These are phyloP conservation scores for Parochlus steinenii DNA, from an alignment of 2,888 invertebrate genomes.

Conservation along the genomic window DNA sequence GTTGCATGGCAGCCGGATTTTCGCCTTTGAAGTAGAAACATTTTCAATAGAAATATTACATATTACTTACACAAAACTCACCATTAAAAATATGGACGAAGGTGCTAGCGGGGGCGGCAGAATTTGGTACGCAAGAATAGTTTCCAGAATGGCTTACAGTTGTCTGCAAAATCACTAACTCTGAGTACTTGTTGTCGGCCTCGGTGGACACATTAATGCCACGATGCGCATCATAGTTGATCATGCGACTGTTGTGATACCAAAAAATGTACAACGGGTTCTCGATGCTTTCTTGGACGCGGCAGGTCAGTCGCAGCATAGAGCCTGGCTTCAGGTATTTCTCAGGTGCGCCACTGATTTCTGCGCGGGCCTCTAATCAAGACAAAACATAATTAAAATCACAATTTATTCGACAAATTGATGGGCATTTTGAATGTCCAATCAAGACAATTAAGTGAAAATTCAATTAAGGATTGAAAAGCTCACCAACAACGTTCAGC, in stretches of 20 bases:
- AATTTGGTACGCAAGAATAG: slow-evolving; percentile 67
- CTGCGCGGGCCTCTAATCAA: slow-evolving; percentile 57
- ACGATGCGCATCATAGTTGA: slow-evolving; percentile 62
- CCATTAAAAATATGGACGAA: slow-evolving; percentile 70
- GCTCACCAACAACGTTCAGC: slow-evolving; percentile 65
- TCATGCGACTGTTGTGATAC: slow-evolving; percentile 70
- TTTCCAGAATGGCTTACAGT: slow-evolving; percentile 55
- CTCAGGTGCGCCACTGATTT: slow-evolving; percentile 63
- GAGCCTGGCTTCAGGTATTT: slow-evolving; percentile 71
- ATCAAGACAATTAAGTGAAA: no score
- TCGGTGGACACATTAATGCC: slow-evolving; percentile 66
- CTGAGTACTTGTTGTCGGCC: slow-evolving; percentile 18
- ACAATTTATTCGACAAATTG: no score
- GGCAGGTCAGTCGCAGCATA: slow-evolving; percentile 58
- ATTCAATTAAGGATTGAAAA: no score
- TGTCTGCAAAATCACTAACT: slow-evolving; percentile 24
- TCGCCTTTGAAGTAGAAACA: no score
- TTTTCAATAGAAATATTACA: no score
- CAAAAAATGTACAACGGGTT: slow-evolving; percentile 59
- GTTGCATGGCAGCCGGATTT: no score
- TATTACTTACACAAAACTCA: no score
- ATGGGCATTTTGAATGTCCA: no score
- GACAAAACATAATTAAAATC: no score
- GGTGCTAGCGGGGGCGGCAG: slow-evolving; percentile 62
- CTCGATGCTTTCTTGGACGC: slow-evolving; percentile 57